A percentile compares a stretch with the other conserved stretches of the same genome.
phyloP scores from a whole-genome alignment of 2,888 invertebrate species.

The Macaria notata region DNA sequence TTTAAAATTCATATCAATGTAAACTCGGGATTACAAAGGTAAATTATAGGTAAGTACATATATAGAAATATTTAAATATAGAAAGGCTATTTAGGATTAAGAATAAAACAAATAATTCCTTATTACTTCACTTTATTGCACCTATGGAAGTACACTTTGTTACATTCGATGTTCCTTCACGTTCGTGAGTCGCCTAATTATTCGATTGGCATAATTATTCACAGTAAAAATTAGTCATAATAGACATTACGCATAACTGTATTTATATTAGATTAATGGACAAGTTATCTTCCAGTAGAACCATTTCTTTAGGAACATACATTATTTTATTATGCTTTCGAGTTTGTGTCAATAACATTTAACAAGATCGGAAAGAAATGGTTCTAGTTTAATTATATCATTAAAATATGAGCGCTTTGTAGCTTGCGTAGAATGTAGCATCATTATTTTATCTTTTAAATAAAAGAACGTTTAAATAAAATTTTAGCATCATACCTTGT shows the following conservation, averaged over 20 bases:
- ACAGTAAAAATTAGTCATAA: constrained; percentile 35
- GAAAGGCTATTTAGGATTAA: background rate
- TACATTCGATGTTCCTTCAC: constrained; percentile 64
- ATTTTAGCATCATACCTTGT: too few relatives aligned
- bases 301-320: constrained; percentile 17
- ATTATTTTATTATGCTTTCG: background rate
- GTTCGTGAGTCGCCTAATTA: constrained; percentile 37
- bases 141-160: constrained; percentile 79
- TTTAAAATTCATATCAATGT: too few relatives aligned
- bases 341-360: too few relatives aligned
- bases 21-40: too few relatives aligned
- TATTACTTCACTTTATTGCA: constrained; percentile 78
- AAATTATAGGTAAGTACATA: too few relatives aligned
- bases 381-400: constrained; percentile 9
- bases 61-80: too few relatives aligned
- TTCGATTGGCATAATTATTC: constrained; percentile 41
- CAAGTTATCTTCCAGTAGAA: constrained; percentile 15
- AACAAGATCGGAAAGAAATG: constrained; percentile 17
- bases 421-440: too few relatives aligned
- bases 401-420: constrained; percentile 12
- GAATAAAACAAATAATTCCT: constrained; percentile 43
- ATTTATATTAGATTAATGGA: constrained; percentile 15
- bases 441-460: too few relatives aligned
- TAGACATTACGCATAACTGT: constrained; percentile 20
- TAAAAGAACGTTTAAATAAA: too few relatives aligned